Evolutionary conservation across 1,140 invertebrate species (phyloP), one percentile per base, ranked within the genome.

Genomic region (Lucilia cuprina): DNA sequence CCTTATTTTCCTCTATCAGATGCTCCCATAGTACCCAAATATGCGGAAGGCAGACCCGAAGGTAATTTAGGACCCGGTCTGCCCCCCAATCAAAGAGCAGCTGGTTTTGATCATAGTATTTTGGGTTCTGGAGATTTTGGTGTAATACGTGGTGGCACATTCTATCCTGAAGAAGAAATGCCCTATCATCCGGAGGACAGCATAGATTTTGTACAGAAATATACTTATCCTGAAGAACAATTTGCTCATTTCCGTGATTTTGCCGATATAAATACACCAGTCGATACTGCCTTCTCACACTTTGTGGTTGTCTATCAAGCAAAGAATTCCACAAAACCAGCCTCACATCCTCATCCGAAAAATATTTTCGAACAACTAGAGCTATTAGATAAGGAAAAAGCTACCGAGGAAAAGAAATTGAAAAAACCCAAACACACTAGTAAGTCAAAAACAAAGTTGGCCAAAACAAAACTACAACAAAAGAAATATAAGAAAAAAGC

Each of bases 181-280:
- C 88, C 89, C 83, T 92, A 91, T 14, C 93, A 93, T 84, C 93
- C 93, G 34, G 93, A 93, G 85, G 89, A 90, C 34, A 90, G 89
- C 82, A 90, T 88, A 65, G 90, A 90, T 90, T 94, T 93, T 85
- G 85, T 90, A 14, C 88, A 89, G 80, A 90, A 91, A 84, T 89
- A 93, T 87, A 94, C 94, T 0, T 93, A 93, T 85, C 94, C 94
- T 55, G 94, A 93, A 87, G 93, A 96, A 86, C 95, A 96, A 87
- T 97, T 97, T 87, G 95, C 96, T 5, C 96, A 97, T 87, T 97
- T 97, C 92, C 93, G 96, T 85, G 96, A 97, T 87, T 97, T 97
- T 87, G 96, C 96, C 0, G 96, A 97, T 86, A 96, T 97, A 35
- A 97, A 96, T 65, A 94, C 95, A 9, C 96, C 95, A 13, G 94